These are phyloP conservation scores for Onychomys torridus DNA, from an alignment of 2,797 vertebrate genomes.

Conservation along the genomic window DNA sequence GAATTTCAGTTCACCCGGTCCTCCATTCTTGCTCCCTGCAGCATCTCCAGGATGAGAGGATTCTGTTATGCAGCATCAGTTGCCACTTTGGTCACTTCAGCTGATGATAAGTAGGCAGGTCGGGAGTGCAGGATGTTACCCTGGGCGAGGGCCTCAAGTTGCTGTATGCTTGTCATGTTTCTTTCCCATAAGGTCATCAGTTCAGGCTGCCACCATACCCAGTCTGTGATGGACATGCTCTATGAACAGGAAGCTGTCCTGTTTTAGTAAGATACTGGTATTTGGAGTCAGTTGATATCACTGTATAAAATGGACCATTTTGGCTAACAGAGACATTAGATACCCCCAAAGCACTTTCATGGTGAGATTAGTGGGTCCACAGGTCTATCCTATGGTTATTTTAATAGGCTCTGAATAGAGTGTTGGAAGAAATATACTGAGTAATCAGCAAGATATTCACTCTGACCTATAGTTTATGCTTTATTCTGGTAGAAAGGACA, in stretches of 20 bases:
- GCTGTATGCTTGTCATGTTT: not conserved
- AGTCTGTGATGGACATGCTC: not conserved
- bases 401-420: not conserved
- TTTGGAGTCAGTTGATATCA: not conserved
- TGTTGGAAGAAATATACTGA: not conserved
- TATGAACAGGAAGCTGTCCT: not conserved
- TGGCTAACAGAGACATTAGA: not conserved
- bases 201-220: not conserved
- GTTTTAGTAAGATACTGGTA: not conserved
- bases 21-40: not conserved
- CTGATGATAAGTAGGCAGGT: too few relatives aligned
- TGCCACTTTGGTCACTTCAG: not conserved
- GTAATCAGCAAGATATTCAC: not conserved
- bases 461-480: slow-evolving; percentile 8
- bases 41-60: not conserved
- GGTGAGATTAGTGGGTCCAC: not conserved
- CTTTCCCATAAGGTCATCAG: not conserved
- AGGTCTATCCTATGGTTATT: not conserved
- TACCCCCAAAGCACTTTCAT: not conserved
- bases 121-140: not conserved
- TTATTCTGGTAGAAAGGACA: slow-evolving; percentile 3
- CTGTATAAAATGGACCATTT: not conserved
- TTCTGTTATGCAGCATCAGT: not conserved
- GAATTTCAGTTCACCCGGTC: not conserved
- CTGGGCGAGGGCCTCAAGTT: not conserved